Evolutionary conservation across 2,113 vertebrate species (phyloP).

Genomic region (Notiomystis cincta): DNA sequence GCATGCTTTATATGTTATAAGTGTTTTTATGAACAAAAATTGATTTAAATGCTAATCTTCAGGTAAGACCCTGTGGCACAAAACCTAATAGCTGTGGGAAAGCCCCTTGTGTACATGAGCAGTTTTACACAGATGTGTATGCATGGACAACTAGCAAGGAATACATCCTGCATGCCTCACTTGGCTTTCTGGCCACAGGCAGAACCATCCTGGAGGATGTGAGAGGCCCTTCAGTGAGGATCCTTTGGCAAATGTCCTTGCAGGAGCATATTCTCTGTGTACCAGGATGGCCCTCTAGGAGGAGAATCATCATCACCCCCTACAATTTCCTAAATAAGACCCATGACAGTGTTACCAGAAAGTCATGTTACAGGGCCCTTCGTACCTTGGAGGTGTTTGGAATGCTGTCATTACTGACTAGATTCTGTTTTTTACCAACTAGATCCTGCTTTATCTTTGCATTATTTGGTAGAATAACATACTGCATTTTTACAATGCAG

Average conservation of each 20-base stretch:
- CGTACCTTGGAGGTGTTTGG: neutral
- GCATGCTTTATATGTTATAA: neutral
- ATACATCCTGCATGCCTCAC: neutral
- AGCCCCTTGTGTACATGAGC: neutral
- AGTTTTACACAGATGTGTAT: neutral
- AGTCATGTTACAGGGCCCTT: neutral
- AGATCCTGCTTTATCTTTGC: neutral
- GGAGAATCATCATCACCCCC: neutral
- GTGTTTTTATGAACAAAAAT: neutral
- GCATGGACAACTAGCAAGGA: neutral
- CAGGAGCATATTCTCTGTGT: rapidly evolving
- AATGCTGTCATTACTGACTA: neutral
- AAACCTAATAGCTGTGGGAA: neutral
- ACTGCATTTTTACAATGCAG: neutral
- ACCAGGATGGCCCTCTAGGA: neutral
- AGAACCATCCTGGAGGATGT: neutral
- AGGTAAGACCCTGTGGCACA: neutral
- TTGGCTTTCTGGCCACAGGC: neutral
- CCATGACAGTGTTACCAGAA: neutral
- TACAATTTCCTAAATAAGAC: neutral
- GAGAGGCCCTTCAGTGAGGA: neutral
- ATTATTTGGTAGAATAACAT: neutral
- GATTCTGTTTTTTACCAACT: neutral
- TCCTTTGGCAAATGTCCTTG: neutral
- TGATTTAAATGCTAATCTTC: neutral